Conservation (phyloP, 2,797 vertebrate genomes). For the Ataeniobius toweri region DNA sequence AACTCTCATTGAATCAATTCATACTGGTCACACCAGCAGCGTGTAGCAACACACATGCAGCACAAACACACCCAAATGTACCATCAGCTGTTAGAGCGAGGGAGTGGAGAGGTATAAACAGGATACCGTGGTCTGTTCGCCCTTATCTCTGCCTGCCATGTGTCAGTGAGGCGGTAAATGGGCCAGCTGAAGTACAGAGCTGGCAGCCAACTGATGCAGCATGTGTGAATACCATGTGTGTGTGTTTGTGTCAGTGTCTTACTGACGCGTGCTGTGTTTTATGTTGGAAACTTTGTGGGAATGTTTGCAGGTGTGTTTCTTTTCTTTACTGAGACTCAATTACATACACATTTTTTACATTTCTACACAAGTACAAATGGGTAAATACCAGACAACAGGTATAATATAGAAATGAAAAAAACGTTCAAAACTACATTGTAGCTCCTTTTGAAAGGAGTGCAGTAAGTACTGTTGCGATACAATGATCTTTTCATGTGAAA, state of each 20-base stretch:
- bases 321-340: no score
- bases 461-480: background rate
- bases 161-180: slow-evolving; percentile 17
- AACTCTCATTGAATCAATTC: background rate
- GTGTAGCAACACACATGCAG: background rate
- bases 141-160: slow-evolving; percentile 54
- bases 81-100: slow-evolving; percentile 48
- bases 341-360: no score
- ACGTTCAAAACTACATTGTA: background rate
- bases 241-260: slow-evolving; percentile 1
- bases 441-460: background rate
- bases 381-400: background rate
- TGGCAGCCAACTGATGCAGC: slow-evolving; percentile 9
- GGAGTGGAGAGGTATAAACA: slow-evolving; percentile 36
- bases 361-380: no score
- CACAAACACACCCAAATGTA: slow-evolving; percentile 6
- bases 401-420: background rate
- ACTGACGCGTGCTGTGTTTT: background rate
- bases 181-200: slow-evolving; percentile 37
- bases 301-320: no score
- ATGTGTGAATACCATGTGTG: slow-evolving; percentile 13
- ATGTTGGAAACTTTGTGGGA: no score
- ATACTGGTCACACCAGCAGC: background rate
- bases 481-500: background rate
- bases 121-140: slow-evolving; percentile 14